Evolutionary conservation across 1,140 invertebrate species (phyloP), one percentile per base, ranked within the genome.

Genomic region (Trichonephila clavipes): DNA sequence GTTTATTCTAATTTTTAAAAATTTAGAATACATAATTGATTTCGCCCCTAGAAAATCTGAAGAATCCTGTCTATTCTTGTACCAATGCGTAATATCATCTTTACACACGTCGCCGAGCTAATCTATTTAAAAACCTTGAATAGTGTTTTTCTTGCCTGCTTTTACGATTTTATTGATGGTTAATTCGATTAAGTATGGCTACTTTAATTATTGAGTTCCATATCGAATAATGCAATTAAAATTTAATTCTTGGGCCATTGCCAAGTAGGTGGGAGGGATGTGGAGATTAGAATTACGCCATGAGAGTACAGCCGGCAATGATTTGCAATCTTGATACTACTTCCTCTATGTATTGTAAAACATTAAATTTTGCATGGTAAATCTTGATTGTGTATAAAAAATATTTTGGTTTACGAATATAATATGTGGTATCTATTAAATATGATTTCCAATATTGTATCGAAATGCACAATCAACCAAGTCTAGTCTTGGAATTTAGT

Each of bases 191-290:
- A 34, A 40, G 34, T 8, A 19, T 10, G 18, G 5, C 72, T 77
- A 14, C 28, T 18, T 77, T 34, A 77, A 77, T 77, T 77, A 18
- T 40, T 5, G 14, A 18, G 7, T 34, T 77, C 28, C 24, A 77
- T 77, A 77, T 18, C 28, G 72, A 77, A 77, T 77, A 77, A 77
- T 87, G 88, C 69, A 85, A 89, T 82, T 90, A 90, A 90, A 77
- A 90, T 90, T 16, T 72, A 58, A 14, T 90, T 88, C 28, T 90
- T 90, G 89, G 89, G 89, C 44, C 51, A 21, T 62, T 90, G 89
- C 89, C 89, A 90, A 90, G 89, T 90, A 58, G 69, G 89, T 90
- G 89, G 89, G 89, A 77, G 89, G 89, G 58, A 90, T 90, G 89
- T 81, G 44, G 69, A 82, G 89, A 81, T 90, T 81, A 82, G 51